phyloP scores from a whole-genome alignment of 2,888 invertebrate genomes.

The Junonia oenone region DNA sequence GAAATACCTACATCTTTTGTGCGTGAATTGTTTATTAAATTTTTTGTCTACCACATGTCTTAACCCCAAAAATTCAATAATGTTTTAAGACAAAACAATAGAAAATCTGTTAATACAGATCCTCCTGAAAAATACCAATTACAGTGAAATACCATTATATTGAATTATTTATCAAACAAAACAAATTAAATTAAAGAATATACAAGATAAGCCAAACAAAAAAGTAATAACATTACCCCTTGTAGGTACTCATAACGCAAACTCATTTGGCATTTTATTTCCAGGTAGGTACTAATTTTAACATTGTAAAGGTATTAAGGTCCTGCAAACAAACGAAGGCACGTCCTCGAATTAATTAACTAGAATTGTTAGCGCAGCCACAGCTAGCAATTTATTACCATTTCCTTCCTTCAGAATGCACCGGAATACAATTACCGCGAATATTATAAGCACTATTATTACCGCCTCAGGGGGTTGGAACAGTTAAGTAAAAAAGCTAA shows the following conservation, averaged over 20 bases:
- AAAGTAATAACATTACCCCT: neutral
- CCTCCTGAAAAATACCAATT: too few species aligned
- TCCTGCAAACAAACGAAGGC: conserved; percentile 31
- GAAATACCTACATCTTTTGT: too few species aligned
- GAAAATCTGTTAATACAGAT: too few species aligned
- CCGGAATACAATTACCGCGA: conserved; percentile 8
- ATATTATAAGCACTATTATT: conserved; percentile 5
- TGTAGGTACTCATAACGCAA: neutral
- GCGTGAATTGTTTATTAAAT: too few species aligned
- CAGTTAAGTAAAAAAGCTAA: neutral
- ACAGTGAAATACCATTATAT: too few species aligned
- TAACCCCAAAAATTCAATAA: too few species aligned
- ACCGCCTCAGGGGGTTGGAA: neutral
- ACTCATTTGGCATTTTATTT: neutral
- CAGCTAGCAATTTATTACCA: conserved; percentile 34
- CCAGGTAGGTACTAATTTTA: neutral
- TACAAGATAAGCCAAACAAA: neutral
- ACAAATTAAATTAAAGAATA: neutral
- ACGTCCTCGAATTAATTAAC: conserved; percentile 32
- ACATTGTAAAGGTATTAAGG: conserved; percentile 15
- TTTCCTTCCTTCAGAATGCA: conserved; percentile 28
- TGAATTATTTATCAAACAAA: too few species aligned
- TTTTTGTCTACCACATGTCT: too few species aligned
- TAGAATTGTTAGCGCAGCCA: conserved; percentile 27
- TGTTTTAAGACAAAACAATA: too few species aligned